phyloP scores from a whole-genome alignment of 2,888 invertebrate genomes.

The Leptinotarsa rubiginosa region DNA sequence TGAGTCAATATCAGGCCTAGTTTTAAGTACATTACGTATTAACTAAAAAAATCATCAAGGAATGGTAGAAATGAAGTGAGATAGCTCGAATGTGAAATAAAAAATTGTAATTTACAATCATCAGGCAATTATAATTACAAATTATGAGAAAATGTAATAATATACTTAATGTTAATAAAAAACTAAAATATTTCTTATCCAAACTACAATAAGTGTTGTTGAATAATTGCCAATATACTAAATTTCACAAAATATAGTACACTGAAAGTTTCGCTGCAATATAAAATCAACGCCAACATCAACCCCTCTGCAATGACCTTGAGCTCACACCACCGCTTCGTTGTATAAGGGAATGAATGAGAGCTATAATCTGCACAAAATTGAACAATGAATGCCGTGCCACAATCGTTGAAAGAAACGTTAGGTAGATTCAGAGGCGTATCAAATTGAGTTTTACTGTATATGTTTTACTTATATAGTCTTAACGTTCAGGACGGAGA shows the following conservation, averaged over 20 bases:
- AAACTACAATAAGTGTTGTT: too few species aligned
- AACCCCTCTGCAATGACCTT: not conserved
- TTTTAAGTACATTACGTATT: not conserved
- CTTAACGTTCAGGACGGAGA: too few species aligned
- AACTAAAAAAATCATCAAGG: not conserved
- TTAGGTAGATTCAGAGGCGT: constrained; percentile 1
- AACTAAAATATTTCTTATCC: too few species aligned
- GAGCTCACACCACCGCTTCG: not conserved
- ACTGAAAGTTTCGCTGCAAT: too few species aligned
- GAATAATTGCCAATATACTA: too few species aligned
- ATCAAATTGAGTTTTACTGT: not conserved
- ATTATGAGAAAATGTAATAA: too few species aligned
- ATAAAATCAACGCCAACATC: not conserved
- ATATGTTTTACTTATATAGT: too few species aligned
- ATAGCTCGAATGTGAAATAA: not conserved
- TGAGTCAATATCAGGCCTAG: too few species aligned
- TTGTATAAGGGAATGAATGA: constrained; percentile 37
- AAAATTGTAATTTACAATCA: not conserved
- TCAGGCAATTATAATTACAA: too few species aligned
- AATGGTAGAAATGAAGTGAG: not conserved
- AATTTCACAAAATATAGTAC: too few species aligned
- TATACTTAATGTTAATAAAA: too few species aligned
- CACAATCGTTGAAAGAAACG: constrained; percentile 37
- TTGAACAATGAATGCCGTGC: constrained; percentile 40
- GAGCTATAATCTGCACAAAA: constrained; percentile 44